Percentiles rank a stretch among this genome's conserved stretches.
These are phyloP conservation scores for Neodiprion virginianus DNA, from an alignment of 1,140 invertebrate genomes.

Conservation along the genomic window DNA sequence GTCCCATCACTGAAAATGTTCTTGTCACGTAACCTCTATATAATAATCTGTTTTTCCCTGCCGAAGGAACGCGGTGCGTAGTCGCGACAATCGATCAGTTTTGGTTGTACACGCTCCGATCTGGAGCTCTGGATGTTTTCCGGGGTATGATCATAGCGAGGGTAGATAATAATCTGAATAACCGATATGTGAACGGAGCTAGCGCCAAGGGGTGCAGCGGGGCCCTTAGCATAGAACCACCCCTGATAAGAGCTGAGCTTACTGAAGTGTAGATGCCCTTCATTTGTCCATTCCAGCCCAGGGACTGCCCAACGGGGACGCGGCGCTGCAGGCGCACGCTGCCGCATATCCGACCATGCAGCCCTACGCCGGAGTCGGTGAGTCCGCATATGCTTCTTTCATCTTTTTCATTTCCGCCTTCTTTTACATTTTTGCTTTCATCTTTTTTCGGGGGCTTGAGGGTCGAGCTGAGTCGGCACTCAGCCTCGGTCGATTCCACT, in stretches of 20 bases:
- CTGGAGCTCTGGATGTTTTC: no score
- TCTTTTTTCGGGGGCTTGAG: neutral
- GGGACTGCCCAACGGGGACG: slow-evolving; percentile 87
- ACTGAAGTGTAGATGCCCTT: slow-evolving; percentile 69
- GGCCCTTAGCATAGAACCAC: slow-evolving; percentile 50
- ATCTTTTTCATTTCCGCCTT: slow-evolving; percentile 1
- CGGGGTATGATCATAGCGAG: no score
- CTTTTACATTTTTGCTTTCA: neutral
- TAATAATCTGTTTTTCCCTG: no score
- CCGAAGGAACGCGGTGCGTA: no score
- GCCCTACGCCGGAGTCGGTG: slow-evolving; percentile 89
- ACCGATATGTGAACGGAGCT: no score
- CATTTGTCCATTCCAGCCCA: slow-evolving; percentile 85
- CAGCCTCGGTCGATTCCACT: no score
- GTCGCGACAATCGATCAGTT: no score
- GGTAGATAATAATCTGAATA: no score
- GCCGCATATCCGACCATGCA: slow-evolving; percentile 85
- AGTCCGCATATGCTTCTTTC: slow-evolving; percentile 57
- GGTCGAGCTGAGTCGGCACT: no score
- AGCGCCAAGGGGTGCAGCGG: slow-evolving; percentile 36
- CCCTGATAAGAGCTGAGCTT: slow-evolving; percentile 61
- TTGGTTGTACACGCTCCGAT: no score
- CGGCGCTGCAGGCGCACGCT: slow-evolving; percentile 80
- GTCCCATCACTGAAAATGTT: no score
- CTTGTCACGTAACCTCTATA: no score